These are phyloP conservation scores for Brachynemurus nebulosus DNA, from an alignment of 2,888 invertebrate species.

Conservation along the genomic window DNA sequence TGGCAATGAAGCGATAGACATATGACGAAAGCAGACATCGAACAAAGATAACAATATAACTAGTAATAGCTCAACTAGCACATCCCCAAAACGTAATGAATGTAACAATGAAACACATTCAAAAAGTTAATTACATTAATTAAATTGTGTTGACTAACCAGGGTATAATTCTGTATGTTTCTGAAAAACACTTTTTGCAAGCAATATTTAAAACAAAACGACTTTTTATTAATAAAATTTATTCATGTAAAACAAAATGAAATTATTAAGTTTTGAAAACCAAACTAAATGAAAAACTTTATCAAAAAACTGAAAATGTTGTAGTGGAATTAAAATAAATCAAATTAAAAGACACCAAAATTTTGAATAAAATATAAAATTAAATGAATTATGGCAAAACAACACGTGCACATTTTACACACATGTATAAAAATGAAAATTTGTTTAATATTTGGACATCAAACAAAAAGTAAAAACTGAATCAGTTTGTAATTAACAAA, in stretches of 20 bases:
- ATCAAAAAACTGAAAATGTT: not conserved
- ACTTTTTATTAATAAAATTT: not conserved
- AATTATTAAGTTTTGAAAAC: not conserved
- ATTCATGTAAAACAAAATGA: not conserved
- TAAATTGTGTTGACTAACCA: slow-evolving; percentile 6
- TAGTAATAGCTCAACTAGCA: not conserved
- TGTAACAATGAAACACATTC: not conserved
- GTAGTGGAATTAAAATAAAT: not conserved
- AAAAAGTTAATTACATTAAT: not conserved
- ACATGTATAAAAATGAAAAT: too few species aligned
- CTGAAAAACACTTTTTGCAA: not conserved
- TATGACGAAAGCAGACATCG: slow-evolving; percentile 42
- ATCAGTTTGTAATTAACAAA: too few species aligned
- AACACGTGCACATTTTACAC: too few species aligned
- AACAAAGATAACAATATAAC: too few species aligned
- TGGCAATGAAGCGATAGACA: slow-evolving; percentile 47
- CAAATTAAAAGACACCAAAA: not conserved
- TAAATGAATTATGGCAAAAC: too few species aligned
- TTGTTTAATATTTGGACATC: too few species aligned
- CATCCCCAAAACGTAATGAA: slow-evolving; percentile 3
- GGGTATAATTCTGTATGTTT: slow-evolving; percentile 7
- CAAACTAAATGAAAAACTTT: not conserved
- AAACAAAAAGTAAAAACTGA: too few species aligned
- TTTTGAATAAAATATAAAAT: too few species aligned
- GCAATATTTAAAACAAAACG: slow-evolving; percentile 1